Evolutionary conservation across 2,113 vertebrate genomes (phyloP), one percentile per base, ranked within the genome.

Genomic region (Phaethon lepturus): DNA sequence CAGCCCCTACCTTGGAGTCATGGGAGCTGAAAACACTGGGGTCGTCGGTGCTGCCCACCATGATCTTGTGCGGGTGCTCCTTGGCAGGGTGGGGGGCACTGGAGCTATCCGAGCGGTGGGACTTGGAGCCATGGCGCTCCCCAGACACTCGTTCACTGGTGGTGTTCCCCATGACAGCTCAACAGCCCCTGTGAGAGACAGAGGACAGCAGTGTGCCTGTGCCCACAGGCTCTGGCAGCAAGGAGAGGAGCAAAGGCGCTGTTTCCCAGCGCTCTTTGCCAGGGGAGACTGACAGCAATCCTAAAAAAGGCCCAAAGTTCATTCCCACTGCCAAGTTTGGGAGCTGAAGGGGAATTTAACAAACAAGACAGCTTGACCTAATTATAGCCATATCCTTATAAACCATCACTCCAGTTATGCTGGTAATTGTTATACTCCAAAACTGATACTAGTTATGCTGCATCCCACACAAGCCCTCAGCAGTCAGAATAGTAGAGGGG

Each of bases 41-140:
- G 90, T 99, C 99, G 0, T 99, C 99, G 0, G 99, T 99, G 98
- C 99, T 99, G 97, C 99, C 99, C 98, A 99, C 99, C 99, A 99
- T 98, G 96, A 99, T 99, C 98, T 99, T 99, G 96, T 99, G 98
- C 0, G 97, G 98, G 19, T 98, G 99, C 87, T 99, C 99, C 97
- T 99, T 99, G 92, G 95, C 4, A 0, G 97, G 66, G 19, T 98
- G 98, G 22, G 98, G 94, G 60, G 98, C 97, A 10, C 98, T 67
- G 3, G 97, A 91, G 47, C 99, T 98, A 17, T 99, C 99, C 0
- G 98, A 96, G 56, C 99, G 99, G 24, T 99, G 99, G 26, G 99
- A 94, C 72, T 99, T 99, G 88, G 98, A 93, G 82, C 99, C 98
- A 90, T 99, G 99, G 62, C 99, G 99, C 52, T 99, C 99, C 42